Base-by-base conservation (phyloP, 2,797 vertebrate species). In the Benthosema pterotum region DNA sequence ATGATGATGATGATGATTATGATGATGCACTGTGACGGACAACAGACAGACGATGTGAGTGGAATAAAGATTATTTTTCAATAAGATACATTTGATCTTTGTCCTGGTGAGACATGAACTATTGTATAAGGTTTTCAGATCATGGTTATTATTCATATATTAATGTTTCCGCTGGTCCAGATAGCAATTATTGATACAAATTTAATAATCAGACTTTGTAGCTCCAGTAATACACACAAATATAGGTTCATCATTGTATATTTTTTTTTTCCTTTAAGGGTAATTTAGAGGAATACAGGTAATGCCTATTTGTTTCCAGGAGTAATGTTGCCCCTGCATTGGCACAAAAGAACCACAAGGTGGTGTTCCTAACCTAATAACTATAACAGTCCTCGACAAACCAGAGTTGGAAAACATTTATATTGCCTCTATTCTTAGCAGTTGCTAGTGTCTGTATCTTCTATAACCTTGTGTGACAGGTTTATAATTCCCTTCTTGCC, bases 41-140 rank as follows among this genome's bases (percentile, higher is more conserved):
- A 91, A 88, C 71, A 74, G 80, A 86, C 78, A 52, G 85, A 91
- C 57, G 73, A 87, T 89, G 85, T 89, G 86, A 90, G 79, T 88
- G 83, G 67, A 93, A 92, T 92, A 93, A 92, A 91, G 78, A 75
- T 89, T 91, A 88, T 93, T 93, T 94, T 93, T 87, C 90, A 90
- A 78, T 89, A 90, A 83, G 60, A 67, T 22, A 69, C 51, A 9
- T 56, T 63, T 89, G 63, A 12, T 12, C 17, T 12, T 43, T 32
- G 18, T 22, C 12, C 13, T 60, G 4, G 28, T 32, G 17, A 47
- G 18, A 4, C 28, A 42, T 5, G 11, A 14, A n/a, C 16, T 16
- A 3, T 14, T 55, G 11, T 32, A 16, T 14, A 55, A 42, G 15
- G 53, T 14, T 15, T 11, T 38, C 32, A 11, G 32, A 38, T 38